Conservation (phyloP, 2,888 invertebrate species). For the Myopa tessellatipennis region DNA sequence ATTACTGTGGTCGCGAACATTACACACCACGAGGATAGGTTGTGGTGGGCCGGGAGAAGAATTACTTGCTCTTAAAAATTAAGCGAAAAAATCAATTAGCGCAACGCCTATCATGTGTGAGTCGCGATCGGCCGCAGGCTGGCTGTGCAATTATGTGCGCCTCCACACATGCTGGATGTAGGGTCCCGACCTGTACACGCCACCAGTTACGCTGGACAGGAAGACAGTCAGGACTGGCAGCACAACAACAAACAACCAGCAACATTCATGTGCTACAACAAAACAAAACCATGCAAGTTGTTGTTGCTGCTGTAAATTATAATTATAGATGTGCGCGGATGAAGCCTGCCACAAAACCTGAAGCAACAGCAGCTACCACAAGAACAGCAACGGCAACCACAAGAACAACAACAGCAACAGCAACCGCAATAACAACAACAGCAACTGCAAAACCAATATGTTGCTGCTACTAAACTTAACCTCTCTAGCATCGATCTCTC, state of each 20-base stretch:
- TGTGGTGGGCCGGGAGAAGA: no score
- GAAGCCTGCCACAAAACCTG: constrained; percentile 16
- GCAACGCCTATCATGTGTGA: constrained; percentile 44
- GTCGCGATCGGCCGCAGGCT: constrained; percentile 38
- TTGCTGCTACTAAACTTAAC: background rate
- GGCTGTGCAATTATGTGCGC: constrained; percentile 41
- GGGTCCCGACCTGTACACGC: constrained; percentile 30
- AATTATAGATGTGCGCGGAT: constrained; percentile 30
- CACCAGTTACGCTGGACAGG: constrained; percentile 22
- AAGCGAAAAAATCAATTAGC: constrained; percentile 58
- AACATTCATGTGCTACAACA: constrained; percentile 2
- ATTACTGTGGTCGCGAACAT: no score
- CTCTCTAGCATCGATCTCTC: constrained; percentile 41
- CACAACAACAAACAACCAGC: constrained; percentile 12
- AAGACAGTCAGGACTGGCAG: background rate
- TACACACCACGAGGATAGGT: no score
- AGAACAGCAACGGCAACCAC: constrained; percentile 5
- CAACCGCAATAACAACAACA: background rate
- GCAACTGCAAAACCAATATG: no score
- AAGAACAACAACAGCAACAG: background rate
- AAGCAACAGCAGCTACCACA: constrained; percentile 6
- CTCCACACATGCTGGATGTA: constrained; percentile 21
- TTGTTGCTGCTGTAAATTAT: constrained; percentile 41
- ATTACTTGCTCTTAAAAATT: constrained; percentile 44
- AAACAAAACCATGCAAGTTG: background rate